A percentile compares a stretch with the other conserved stretches of the same genome.
Evolutionary conservation across 2,797 vertebrate species (phyloP).

Genomic region (Coendou prehensilis): DNA sequence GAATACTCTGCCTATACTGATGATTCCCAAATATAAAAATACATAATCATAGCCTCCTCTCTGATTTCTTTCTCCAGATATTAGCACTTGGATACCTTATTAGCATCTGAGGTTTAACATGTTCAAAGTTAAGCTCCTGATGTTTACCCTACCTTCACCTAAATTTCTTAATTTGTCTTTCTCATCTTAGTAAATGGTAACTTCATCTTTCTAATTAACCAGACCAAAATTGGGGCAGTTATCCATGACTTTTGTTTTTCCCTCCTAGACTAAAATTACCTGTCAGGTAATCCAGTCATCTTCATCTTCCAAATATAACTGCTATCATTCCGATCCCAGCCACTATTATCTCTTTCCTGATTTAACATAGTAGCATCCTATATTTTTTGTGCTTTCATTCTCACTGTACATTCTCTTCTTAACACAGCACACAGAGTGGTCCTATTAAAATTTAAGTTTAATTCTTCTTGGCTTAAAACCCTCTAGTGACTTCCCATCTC

Average conservation of each 20-base stretch:
- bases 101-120: neutral
- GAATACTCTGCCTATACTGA: neutral
- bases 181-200: neutral
- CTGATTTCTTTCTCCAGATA: neutral
- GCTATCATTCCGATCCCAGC: neutral
- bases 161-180: neutral
- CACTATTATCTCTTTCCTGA: neutral
- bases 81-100: neutral
- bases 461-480: neutral
- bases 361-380: neutral
- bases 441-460: constrained; percentile 2
- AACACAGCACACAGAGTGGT: neutral
- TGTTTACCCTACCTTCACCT: neutral
- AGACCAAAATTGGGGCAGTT: neutral
- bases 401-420: neutral
- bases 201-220: constrained; percentile 36
- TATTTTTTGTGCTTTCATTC: neutral
- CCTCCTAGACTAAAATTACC: neutral
- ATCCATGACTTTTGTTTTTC: neutral
- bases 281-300: neutral
- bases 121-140: neutral
- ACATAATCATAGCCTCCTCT: neutral
- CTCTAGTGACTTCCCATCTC: neutral
- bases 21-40: neutral
- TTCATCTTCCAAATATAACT: neutral